Base-by-base conservation (phyloP, 2,797 vertebrate species). In the Chromis chromis region DNA sequence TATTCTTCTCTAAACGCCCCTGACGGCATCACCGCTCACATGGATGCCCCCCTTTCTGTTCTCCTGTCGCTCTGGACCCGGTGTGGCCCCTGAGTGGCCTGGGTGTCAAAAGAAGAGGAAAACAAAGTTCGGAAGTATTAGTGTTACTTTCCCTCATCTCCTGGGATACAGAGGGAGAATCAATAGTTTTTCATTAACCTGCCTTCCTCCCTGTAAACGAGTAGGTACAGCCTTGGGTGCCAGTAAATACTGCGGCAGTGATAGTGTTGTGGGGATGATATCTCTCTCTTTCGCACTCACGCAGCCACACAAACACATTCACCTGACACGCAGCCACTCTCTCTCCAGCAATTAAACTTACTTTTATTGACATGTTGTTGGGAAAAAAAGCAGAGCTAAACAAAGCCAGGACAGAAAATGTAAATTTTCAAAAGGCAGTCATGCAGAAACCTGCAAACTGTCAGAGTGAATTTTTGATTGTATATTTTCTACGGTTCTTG, bases 171-270 rank as follows among this genome's bases (percentile, higher is more conserved):
- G 50, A 12, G 46, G 44, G 42, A 50, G 65, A 87, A 93, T 94
- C 90, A 36, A 93, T 93, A 88, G 83, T 86, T 92, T 91, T 92
- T 92, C 90, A 92, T 93, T 91, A 92, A 90, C 85, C 81, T 82
- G 88, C 86, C 88, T 87, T 70, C 68, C 66, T 87, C 74, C 48
- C 56, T 82, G 68, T 76, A 78, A 83, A 80, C 72, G 13, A 78
- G 71, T 54, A 55, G 63, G 70, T 74, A 58, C 70, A 50, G 76
- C 72, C 72, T 63, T 21, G 5, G 74, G 75, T 65, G 61, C 55
- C 58, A 40, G 56, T 78, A 78, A 89, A 81, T 65, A 56, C 76
- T 82, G 27, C 13, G 61, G 66, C 55, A 59, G n/a, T 67, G 65
- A 67, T 39, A 39, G 57, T 27, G 52, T 52, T 55, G 21, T 16